A percentile compares a stretch with the other conserved stretches of the same genome.
Conservation (phyloP, 2,888 invertebrate species). For the Pilophorus perplexus region DNA sequence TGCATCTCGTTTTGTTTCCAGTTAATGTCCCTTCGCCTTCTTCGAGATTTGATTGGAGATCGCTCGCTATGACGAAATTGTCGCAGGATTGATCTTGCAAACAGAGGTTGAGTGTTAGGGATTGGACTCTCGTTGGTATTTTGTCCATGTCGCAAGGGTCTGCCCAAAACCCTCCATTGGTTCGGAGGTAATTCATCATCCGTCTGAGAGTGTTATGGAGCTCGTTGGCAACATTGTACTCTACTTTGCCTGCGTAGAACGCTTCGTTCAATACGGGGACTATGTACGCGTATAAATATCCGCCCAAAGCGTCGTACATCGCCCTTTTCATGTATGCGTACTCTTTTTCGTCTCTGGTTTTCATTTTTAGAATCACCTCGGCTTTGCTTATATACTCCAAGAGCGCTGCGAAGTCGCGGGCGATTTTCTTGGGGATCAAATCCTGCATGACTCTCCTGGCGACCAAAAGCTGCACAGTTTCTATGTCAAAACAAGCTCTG, state of each 20-base stretch:
- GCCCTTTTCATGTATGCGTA: conserved; percentile 38
- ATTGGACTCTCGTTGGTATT: conserved; percentile 24
- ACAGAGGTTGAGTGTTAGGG: conserved; percentile 17
- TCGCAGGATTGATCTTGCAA: conserved; percentile 31
- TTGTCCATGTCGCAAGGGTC: conserved; percentile 46
- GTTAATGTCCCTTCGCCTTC: conserved; percentile 19
- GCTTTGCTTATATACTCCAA: conserved; percentile 28
- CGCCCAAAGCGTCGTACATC: conserved; percentile 46
- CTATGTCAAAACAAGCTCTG: conserved; percentile 40
- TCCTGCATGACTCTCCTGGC: conserved; percentile 47
- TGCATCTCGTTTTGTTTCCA: conserved; percentile 15
- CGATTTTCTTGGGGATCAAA: conserved; percentile 45
- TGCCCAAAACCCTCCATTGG: conserved; percentile 47
- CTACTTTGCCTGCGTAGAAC: conserved; percentile 48
- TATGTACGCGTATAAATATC: conserved; percentile 44
- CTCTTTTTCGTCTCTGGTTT: conserved; percentile 24
- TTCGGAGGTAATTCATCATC: conserved; percentile 45
- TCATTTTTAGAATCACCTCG: conserved; percentile 31
- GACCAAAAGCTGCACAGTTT: conserved; percentile 40
- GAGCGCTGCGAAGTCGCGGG: conserved; percentile 21
- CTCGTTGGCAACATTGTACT: conserved; percentile 43
- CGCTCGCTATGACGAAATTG: conserved; percentile 23
- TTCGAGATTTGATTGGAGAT: conserved; percentile 11
- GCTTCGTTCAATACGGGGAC: conserved; percentile 47
- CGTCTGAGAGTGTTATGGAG: conserved; percentile 43